Conservation (phyloP, 2,888 invertebrate species). For the Limnephilus marmoratus region DNA sequence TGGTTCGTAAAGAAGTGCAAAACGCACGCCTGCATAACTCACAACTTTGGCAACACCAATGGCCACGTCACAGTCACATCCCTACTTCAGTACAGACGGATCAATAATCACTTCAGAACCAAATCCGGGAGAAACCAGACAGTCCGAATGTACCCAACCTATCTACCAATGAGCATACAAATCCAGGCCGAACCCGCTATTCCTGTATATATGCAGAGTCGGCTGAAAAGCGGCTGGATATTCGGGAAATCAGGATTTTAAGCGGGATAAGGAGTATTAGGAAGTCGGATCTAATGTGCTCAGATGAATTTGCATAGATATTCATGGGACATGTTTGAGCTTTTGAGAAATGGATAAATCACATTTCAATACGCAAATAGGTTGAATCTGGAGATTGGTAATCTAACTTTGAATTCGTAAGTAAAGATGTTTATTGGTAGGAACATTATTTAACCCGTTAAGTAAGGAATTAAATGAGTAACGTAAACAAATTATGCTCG, state of each 20-base stretch:
- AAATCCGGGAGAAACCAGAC: conserved; percentile 45
- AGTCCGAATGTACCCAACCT: conserved; percentile 38
- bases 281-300: not conserved
- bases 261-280: not conserved
- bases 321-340: not conserved
- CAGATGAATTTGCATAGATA: conserved; percentile 8
- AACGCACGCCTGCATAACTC: not conserved
- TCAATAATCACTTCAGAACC: conserved; percentile 49
- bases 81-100: conserved; percentile 33
- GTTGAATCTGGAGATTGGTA: not conserved
- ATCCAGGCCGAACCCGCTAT: not conserved
- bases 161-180: conserved; percentile 12
- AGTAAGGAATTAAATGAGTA: not conserved
- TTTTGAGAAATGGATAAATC: not conserved
- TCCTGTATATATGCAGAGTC: not conserved
- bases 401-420: not conserved
- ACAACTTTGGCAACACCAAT: not conserved
- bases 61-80: conserved; percentile 30
- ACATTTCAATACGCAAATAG: not conserved
- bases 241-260: conserved; percentile 9
- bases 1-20: not conserved
- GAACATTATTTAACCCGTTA: not conserved
- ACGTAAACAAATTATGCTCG: not conserved
- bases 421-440: not conserved
- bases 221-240: not conserved